phyloP scores from a whole-genome alignment of 2,797 vertebrate species.

The Crenichthys baileyi region DNA sequence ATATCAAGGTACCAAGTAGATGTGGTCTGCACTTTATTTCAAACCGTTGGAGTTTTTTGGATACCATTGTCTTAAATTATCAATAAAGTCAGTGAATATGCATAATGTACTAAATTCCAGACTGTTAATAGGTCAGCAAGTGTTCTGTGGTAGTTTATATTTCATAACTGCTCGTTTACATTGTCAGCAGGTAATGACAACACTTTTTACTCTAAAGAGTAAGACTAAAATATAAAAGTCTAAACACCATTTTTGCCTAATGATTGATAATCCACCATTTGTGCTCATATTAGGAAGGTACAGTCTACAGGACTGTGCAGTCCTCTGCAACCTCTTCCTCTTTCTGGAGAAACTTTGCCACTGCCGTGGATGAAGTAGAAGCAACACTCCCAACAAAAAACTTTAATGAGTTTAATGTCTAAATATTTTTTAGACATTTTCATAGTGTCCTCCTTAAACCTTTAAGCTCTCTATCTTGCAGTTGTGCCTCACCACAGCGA shows the following conservation, averaged over 20 bases:
- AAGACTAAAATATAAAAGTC: neutral
- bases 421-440: neutral
- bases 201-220: neutral
- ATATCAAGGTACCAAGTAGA: neutral
- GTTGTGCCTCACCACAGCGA: too few species aligned
- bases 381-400: neutral
- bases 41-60: neutral
- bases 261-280: neutral
- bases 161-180: neutral
- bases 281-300: neutral
- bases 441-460: neutral
- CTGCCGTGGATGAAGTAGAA: neutral
- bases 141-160: neutral
- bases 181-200: neutral
- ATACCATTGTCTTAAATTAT: neutral
- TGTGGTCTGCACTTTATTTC: neutral
- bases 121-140: neutral
- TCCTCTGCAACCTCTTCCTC: neutral
- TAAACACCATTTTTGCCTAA: too few species aligned
- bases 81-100: neutral
- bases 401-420: too few species aligned
- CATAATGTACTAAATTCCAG: neutral
- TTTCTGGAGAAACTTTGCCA: neutral
- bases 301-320: neutral
- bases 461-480: too few species aligned